Evolutionary conservation across 1,140 invertebrate species (phyloP), one percentile per base, ranked within the genome.

Genomic region (Wiebesia pumilae): DNA sequence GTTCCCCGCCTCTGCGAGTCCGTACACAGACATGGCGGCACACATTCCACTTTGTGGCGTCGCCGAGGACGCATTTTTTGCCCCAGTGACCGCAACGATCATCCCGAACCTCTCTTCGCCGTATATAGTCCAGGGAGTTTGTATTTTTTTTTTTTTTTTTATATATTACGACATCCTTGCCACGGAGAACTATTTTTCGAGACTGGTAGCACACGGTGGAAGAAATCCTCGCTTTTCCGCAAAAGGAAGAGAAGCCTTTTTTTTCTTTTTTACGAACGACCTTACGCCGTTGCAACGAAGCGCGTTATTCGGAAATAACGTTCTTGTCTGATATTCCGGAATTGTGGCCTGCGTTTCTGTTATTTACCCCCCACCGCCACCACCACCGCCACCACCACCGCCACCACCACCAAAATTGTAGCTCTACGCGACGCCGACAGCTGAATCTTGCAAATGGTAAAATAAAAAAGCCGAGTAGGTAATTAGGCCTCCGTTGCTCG

Each of bases 51-150:
- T 1, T 33, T 67, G 7, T 27, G 27, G 21, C n/a, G 51, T 33
- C n/a, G 65, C 35, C 71, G 73, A n/a, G 40, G 24, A 10, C 43
- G 14, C 73, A n/a, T 77, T 77, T 77, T 77, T 77, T 77, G 38
- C 73, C 27, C 73, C 73, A 4, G 2, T 14, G 27, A 4, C 4
- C 38, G 6, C 73, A 0, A 27, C 73, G 3, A 51, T 47, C 73
- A 16, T 9, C 7, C 69, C 35, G 3, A 35, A 3, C 24, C 69
- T 38, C 33, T 19, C 21, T 16, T 38, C 69, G 10, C 30, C 69
- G 69, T 62, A 27, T 62, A 62, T 62, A 62, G 58, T 62, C 24
- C 58, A 62, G 58, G 21, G 58, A 62, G 24, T 62, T 62, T 24
- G 58, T 24, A 27, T 62, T 62, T 62, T 62, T 62, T 62, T 16